Percentiles rank a stretch among this genome's conserved stretches.
Evolutionary conservation across 2,888 invertebrate genomes (phyloP).

Genomic region (Mesoligia furuncula): DNA sequence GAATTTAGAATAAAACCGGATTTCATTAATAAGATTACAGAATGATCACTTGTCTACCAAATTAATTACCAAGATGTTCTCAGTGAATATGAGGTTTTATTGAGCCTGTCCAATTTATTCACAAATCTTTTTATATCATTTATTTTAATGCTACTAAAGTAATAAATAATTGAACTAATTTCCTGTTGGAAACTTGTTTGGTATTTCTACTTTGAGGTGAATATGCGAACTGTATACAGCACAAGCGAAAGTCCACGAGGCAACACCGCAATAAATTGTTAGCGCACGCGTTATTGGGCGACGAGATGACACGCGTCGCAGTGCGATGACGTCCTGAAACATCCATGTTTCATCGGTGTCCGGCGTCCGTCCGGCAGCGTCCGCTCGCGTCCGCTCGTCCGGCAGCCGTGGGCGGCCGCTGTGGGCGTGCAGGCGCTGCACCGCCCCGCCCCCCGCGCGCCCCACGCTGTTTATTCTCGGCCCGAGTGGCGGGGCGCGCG

Average conservation of each 20-base stretch:
- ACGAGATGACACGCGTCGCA: slow-evolving; percentile 59
- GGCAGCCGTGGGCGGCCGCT: slow-evolving; percentile 83
- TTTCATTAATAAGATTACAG: slow-evolving; percentile 68
- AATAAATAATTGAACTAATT: slow-evolving; percentile 67
- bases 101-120: slow-evolving; percentile 62
- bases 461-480: slow-evolving; percentile 88
- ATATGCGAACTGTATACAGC: slow-evolving; percentile 28
- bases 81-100: slow-evolving; percentile 66
- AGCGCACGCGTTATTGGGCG: slow-evolving; percentile 53
- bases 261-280: slow-evolving; percentile 53
- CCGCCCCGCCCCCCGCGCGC: slow-evolving; percentile 81
- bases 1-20: slow-evolving; percentile 66
- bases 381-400: slow-evolving; percentile 71
- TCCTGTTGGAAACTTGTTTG: slow-evolving; percentile 65
- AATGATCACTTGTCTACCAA: slow-evolving; percentile 65
- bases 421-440: slow-evolving; percentile 89
- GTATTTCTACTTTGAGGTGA: slow-evolving; percentile 29
- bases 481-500: slow-evolving; percentile 85
- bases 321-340: slow-evolving; percentile 67
- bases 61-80: slow-evolving; percentile 68
- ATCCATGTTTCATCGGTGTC: slow-evolving; percentile 60
- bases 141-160: slow-evolving; percentile 65
- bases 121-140: slow-evolving; percentile 66
- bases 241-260: slow-evolving; percentile 61
- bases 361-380: slow-evolving; percentile 63